Conservation (phyloP, 2,797 vertebrate genomes). For the Chelidonichthys spinosus region DNA sequence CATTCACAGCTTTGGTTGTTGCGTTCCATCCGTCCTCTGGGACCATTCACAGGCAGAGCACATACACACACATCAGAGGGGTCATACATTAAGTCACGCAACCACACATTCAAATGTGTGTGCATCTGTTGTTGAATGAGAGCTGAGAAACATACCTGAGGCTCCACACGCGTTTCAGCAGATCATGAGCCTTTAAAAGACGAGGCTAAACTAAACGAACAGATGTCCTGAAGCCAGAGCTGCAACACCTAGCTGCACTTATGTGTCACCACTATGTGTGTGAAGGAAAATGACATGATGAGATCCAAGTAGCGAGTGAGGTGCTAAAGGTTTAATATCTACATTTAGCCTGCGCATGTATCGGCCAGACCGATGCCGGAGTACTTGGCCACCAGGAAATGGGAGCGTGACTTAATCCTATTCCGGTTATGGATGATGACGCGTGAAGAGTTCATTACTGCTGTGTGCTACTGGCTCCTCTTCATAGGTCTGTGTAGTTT, state of each 20-base stretch:
- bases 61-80: not conserved
- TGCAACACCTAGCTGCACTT: conserved; percentile 8
- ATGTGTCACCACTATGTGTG: conserved; percentile 18
- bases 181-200: conserved; percentile 25
- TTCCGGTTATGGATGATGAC: not conserved
- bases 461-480: not conserved
- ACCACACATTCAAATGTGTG: conserved; percentile 13
- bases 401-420: conserved; percentile 1
- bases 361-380: conserved; percentile 13
- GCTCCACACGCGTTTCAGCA: conserved; percentile 6
- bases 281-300: conserved; percentile 8
- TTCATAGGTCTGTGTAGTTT: conserved; percentile 7
- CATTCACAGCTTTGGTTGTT: not conserved
- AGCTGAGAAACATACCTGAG: conserved; percentile 27
- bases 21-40: too few species aligned
- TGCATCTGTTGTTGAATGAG: conserved; percentile 70
- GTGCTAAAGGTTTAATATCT: conserved; percentile 43
- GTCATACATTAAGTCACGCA: conserved; percentile 19
- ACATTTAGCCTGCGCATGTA: not conserved
- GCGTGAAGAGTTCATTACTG: not conserved
- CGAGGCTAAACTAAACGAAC: conserved; percentile 31
- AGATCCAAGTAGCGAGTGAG: conserved; percentile 22
- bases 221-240: conserved; percentile 28
- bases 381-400: not conserved
- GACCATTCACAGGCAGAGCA: not conserved